Base-by-base conservation (phyloP, 2,888 invertebrate genomes). In the Aleiodes alternator region DNA sequence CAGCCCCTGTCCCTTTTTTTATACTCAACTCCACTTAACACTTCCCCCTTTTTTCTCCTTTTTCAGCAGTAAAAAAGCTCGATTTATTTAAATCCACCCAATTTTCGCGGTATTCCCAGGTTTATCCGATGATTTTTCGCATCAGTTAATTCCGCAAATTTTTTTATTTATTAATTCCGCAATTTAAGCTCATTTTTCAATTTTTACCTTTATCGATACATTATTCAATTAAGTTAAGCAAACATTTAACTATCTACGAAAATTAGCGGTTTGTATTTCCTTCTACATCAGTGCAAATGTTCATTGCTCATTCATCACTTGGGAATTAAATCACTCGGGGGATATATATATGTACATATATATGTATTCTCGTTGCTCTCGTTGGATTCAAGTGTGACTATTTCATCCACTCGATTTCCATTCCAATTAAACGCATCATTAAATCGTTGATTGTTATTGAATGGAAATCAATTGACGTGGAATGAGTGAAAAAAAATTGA, bases 291-390 rank as follows among this genome's bases (percentile, higher is more conserved):
- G 43, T 7, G 64, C 16, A 43, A 64, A 64, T 61, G 64, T 64
- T 64, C 43, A 64, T 64, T 64, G 43, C 64, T 48, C 64, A 64
- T 48, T 43, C 64, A 64, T 43, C 64, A 38, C 64, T 23, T 16
- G 61, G 34, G 64, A 48, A 48, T 64, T 64, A 64, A 64, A 64
- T 64, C 43, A 64, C 64, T 64, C 11, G 43, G 64, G 64, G 16
- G 38, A 61, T 16, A 2, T 23, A 23, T 23, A 23, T 23, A 23
- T 23, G 2, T 23, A 23, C 2, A 23, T 23, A 23, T 23, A 23
- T 23, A 23, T 23, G 23, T 23, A 43, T 55, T 14, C 61, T 61
- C 61, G 31, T 12, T 61, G 43, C 43, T 43, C 23, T 23, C 23
- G 23, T 23, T 23, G 23, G 43, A 8, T 43, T 43, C 43, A 61